Evolutionary conservation across 2,888 invertebrate species (phyloP).

Genomic region (Limnephilus lunatus): DNA sequence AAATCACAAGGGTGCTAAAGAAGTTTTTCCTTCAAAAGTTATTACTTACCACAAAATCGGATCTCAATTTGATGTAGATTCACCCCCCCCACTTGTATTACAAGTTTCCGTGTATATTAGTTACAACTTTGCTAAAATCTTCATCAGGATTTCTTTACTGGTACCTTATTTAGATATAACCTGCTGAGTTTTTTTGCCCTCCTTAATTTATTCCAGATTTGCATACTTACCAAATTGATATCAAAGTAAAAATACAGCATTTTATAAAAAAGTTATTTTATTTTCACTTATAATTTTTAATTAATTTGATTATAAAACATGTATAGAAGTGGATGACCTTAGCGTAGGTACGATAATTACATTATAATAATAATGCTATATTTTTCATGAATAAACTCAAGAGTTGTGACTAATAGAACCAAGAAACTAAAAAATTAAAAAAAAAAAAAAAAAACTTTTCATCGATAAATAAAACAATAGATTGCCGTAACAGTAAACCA

Average conservation of each 20-base stretch:
- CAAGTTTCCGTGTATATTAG: too few species aligned
- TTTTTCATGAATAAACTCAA: background rate
- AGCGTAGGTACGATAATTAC: background rate
- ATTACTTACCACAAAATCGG: too few species aligned
- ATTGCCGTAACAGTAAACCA: background rate
- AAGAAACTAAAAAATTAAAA: background rate
- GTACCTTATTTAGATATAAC: too few species aligned
- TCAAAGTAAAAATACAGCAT: background rate
- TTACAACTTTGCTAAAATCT: too few species aligned
- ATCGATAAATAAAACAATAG: background rate
- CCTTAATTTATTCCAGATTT: background rate
- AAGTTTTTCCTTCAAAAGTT: too few species aligned
- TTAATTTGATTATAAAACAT: constrained; percentile 20
- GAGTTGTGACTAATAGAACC: background rate
- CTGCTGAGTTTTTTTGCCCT: too few species aligned
- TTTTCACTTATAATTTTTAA: constrained; percentile 34
- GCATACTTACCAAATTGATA: background rate
- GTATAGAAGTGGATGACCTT: constrained; percentile 14
- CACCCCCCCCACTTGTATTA: too few species aligned
- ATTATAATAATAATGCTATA: constrained; percentile 6
- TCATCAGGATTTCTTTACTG: too few species aligned
- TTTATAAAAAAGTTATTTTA: constrained; percentile 40
- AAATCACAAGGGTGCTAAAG: too few species aligned
- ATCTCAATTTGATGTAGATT: too few species aligned
- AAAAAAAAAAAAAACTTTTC: background rate